Conservation (phyloP, 2,113 vertebrate species). For the Turnix velox region DNA sequence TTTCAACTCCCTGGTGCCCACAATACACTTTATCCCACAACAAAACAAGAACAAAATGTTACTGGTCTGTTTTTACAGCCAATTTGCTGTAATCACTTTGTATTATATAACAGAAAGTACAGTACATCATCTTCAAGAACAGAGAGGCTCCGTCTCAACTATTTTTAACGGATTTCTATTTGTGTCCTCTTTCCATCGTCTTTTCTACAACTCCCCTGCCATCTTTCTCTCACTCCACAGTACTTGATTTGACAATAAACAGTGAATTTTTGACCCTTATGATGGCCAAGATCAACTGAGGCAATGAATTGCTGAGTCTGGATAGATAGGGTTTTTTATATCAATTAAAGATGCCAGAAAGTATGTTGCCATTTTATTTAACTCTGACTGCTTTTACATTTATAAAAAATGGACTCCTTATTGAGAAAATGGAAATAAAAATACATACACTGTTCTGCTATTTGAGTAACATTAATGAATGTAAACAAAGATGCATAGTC, state of each 20-base stretch:
- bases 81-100: slow-evolving; percentile 55
- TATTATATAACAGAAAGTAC: slow-evolving; percentile 41
- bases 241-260: neutral
- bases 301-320: neutral
- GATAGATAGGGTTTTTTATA: neutral
- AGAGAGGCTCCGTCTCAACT: neutral
- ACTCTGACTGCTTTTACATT: neutral
- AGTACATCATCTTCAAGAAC: slow-evolving; percentile 41
- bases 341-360: neutral
- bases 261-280: neutral
- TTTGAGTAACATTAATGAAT: neutral
- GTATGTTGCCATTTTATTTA: neutral
- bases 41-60: slow-evolving; percentile 56
- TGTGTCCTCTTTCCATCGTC: neutral
- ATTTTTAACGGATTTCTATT: slow-evolving; percentile 40
- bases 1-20: neutral
- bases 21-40: neutral
- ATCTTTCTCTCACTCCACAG: neutral
- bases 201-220: neutral
- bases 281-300: neutral
- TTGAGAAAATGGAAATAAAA: neutral
- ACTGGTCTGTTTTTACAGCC: slow-evolving; percentile 33
- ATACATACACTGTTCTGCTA: neutral
- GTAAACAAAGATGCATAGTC: neutral
- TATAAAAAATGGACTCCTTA: neutral